Percentiles rank a stretch among this genome's conserved stretches.
Evolutionary conservation across 2,888 invertebrate genomes (phyloP).

Genomic region (Linnaemya tessellans): DNA sequence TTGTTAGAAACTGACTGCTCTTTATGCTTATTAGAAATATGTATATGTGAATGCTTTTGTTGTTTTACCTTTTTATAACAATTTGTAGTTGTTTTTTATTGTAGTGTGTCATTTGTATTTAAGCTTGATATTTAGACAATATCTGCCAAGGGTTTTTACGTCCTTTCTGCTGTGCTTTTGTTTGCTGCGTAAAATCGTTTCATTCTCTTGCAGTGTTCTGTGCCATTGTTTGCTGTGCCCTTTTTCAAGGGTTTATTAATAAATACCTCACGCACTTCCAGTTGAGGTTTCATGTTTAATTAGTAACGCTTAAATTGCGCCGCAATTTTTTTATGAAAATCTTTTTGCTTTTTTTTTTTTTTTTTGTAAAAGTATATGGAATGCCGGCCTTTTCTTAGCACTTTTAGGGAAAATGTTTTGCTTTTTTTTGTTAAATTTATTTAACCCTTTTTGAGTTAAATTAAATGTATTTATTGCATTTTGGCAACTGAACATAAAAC

Average conservation of each 20-base stretch:
- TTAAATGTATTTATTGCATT: constrained; percentile 16
- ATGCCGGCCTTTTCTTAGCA: neutral
- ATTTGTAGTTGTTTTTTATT: neutral
- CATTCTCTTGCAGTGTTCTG: constrained; percentile 15
- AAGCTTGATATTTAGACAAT: constrained; percentile 36
- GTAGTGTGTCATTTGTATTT: constrained; percentile 48
- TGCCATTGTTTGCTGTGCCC: constrained; percentile 13
- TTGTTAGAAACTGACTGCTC: neutral
- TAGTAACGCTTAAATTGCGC: constrained; percentile 63
- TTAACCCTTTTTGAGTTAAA: constrained; percentile 19
- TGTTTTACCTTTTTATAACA: constrained; percentile 50
- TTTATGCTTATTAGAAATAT: constrained; percentile 47
- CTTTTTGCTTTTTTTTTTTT: neutral
- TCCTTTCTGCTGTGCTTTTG: constrained; percentile 40
- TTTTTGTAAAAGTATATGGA: too few species aligned
- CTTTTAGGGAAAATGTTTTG: neutral
- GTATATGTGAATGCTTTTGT: constrained; percentile 1
- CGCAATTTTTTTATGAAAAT: neutral
- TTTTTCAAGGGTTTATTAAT: constrained; percentile 63
- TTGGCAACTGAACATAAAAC: neutral
- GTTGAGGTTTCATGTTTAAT: constrained; percentile 68
- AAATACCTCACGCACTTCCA: constrained; percentile 65
- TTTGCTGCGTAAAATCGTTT: constrained; percentile 51
- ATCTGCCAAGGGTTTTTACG: constrained; percentile 34
- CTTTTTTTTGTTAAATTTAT: neutral